Evolutionary conservation across 2,888 invertebrate species (phyloP).

Genomic region (Apotomis capreana): DNA sequence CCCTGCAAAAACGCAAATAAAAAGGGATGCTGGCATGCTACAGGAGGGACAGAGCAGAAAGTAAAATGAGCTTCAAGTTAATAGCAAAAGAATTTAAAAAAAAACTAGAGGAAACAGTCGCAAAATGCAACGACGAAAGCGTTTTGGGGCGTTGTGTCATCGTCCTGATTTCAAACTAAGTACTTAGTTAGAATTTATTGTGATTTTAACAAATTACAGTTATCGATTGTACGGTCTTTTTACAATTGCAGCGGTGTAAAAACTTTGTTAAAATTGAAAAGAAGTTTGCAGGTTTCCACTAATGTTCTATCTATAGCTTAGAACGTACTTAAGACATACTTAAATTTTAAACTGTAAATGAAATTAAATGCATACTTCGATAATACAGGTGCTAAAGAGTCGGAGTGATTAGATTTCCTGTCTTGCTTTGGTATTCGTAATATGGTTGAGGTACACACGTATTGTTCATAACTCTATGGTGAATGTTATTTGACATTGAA

Average conservation of each 20-base stretch:
- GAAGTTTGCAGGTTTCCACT: too few relatives aligned
- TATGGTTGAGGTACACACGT: too few relatives aligned
- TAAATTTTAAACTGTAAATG: neutral
- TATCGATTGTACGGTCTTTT: neutral
- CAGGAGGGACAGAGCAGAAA: slow-evolving; percentile 50
- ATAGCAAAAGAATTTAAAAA: slow-evolving; percentile 34
- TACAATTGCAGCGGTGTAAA: neutral
- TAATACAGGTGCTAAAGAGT: too few relatives aligned
- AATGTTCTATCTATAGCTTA: neutral
- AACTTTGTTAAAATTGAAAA: too few relatives aligned
- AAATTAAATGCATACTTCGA: too few relatives aligned
- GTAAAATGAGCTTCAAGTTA: slow-evolving; percentile 42
- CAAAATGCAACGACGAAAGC: slow-evolving; percentile 39
- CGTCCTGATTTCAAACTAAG: neutral
- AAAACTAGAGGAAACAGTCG: slow-evolving; percentile 36
- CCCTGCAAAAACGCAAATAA: slow-evolving; percentile 80
- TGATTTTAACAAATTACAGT: neutral
- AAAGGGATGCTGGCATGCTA: slow-evolving; percentile 74
- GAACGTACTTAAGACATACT: neutral
- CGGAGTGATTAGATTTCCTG: too few relatives aligned
- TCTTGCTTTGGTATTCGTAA: too few relatives aligned
- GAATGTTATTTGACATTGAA: too few relatives aligned
- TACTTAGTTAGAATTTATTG: neutral
- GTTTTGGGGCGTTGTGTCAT: slow-evolving; percentile 6
- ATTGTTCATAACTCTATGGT: too few relatives aligned